Evolutionary conservation across 2,797 vertebrate genomes (phyloP).

Genomic region (Erpetoichthys calabaricus): DNA sequence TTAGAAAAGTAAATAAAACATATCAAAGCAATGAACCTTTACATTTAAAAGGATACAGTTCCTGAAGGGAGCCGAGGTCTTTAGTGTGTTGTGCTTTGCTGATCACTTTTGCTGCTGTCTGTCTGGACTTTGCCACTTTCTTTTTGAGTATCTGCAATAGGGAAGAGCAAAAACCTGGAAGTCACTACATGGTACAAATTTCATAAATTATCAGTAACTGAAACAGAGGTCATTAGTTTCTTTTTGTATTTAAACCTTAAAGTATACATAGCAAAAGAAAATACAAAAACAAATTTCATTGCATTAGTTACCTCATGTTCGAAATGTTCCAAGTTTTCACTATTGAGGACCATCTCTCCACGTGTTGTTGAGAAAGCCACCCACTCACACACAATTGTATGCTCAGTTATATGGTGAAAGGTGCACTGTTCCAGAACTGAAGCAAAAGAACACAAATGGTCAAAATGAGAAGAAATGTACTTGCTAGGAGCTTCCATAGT

Average conservation of each 20-base stretch:
- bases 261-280: too few relatives aligned
- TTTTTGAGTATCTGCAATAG: slow-evolving; percentile 48
- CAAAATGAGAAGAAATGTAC: too few relatives aligned
- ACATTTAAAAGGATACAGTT: slow-evolving; percentile 57
- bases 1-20: slow-evolving; percentile 2
- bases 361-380: slow-evolving; percentile 63
- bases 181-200: too few relatives aligned
- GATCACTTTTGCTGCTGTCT: slow-evolving; percentile 27
- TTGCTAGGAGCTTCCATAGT: too few relatives aligned
- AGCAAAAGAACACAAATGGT: neutral
- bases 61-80: slow-evolving; percentile 47
- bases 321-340: slow-evolving; percentile 51
- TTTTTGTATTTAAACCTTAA: too few relatives aligned
- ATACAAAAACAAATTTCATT: neutral
- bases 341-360: slow-evolving; percentile 33
- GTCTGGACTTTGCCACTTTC: slow-evolving; percentile 25
- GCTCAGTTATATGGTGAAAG: slow-evolving; percentile 41
- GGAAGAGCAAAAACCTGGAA: slow-evolving; percentile 1
- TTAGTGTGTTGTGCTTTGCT: slow-evolving; percentile 29
- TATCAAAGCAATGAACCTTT: neutral
- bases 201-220: too few relatives aligned
- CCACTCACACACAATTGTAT: slow-evolving; percentile 54
- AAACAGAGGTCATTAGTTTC: too few relatives aligned
- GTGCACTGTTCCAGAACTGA: slow-evolving; percentile 72
- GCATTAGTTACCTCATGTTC: slow-evolving; percentile 62